Conservation (phyloP, 2,888 invertebrate species). For the Desoria tigrina region DNA sequence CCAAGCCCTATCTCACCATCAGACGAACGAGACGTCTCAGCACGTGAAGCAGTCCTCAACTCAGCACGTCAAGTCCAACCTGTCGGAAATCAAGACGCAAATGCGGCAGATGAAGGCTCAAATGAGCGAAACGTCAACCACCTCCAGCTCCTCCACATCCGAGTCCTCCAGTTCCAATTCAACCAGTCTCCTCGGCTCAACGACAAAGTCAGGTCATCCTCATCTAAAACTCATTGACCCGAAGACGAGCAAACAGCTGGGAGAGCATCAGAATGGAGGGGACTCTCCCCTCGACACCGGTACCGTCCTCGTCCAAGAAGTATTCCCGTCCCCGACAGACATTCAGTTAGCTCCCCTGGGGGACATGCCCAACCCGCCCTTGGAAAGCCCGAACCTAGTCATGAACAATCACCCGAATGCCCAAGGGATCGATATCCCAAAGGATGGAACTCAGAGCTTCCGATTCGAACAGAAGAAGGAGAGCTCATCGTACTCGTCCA, state of each 20-base stretch:
- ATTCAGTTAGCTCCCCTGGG: conserved; percentile 36
- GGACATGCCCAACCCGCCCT: conserved; percentile 55
- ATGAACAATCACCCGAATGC: conserved; percentile 52
- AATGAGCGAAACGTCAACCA: conserved; percentile 53
- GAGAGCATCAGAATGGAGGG: conserved; percentile 32
- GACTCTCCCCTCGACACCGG: conserved; percentile 52
- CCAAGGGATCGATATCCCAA: conserved; percentile 29
- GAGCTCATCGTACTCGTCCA: conserved; percentile 74
- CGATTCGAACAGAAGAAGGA: conserved; percentile 74
- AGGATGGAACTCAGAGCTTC: conserved; percentile 46
- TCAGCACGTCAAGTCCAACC: conserved; percentile 66
- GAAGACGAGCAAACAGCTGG: conserved; percentile 30
- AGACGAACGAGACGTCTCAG: conserved; percentile 44
- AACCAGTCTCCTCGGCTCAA: conserved; percentile 25
- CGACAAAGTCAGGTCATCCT: conserved; percentile 32
- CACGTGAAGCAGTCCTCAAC: conserved; percentile 45
- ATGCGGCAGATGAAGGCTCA: conserved; percentile 84
- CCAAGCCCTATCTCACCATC: conserved; percentile 34
- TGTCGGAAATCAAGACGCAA: conserved; percentile 76
- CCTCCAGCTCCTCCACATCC: conserved; percentile 24
- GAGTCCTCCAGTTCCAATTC: conserved; percentile 50
- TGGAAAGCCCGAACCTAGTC: conserved; percentile 55
- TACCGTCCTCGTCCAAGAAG: conserved; percentile 51
- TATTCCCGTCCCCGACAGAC: conserved; percentile 46
- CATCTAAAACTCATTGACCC: conserved; percentile 49